phyloP scores from a whole-genome alignment of 2,888 invertebrate species.

The Drosophila rellima region DNA sequence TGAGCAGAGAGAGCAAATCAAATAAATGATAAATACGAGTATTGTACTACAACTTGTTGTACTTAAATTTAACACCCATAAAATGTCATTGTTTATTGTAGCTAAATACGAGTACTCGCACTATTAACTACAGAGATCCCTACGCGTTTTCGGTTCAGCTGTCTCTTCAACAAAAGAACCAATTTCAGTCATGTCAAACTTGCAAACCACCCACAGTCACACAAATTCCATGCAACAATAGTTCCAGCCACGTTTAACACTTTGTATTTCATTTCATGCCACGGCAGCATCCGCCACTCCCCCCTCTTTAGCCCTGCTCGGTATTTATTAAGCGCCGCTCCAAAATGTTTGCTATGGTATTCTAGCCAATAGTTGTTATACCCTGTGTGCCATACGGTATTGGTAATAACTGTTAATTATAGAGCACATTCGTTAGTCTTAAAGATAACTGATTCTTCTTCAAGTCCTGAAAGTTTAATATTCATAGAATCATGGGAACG shows the following conservation, averaged over 20 bases:
- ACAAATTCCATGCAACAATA: constrained; percentile 71
- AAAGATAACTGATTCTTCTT: not conserved
- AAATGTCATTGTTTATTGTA: constrained; percentile 29
- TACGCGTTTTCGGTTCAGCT: not conserved
- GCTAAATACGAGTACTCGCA: not conserved
- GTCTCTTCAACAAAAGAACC: constrained; percentile 24
- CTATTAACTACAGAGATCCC: constrained; percentile 20
- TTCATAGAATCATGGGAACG: constrained; percentile 8
- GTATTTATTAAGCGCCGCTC: constrained; percentile 59
- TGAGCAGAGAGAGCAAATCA: not conserved
- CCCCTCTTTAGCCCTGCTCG: not conserved
- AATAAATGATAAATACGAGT: not conserved
- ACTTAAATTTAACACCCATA: constrained; percentile 18
- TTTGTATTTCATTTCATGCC: constrained; percentile 73
- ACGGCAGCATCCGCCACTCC: constrained; percentile 35
- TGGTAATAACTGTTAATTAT: not conserved
- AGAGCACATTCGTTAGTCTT: not conserved
- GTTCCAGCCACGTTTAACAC: constrained; percentile 64
- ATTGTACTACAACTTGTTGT: not conserved
- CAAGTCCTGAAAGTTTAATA: not conserved
- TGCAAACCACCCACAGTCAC: constrained; percentile 18
- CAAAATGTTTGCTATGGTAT: constrained; percentile 40
- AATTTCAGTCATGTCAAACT: constrained; percentile 19
- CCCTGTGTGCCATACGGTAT: not conserved
- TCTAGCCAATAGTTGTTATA: constrained; percentile 1